Percentiles rank a stretch among this genome's conserved stretches.
These are phyloP conservation scores for Epinephelus malabaricus DNA, from an alignment of 2,797 vertebrate genomes.

Conservation along the genomic window DNA sequence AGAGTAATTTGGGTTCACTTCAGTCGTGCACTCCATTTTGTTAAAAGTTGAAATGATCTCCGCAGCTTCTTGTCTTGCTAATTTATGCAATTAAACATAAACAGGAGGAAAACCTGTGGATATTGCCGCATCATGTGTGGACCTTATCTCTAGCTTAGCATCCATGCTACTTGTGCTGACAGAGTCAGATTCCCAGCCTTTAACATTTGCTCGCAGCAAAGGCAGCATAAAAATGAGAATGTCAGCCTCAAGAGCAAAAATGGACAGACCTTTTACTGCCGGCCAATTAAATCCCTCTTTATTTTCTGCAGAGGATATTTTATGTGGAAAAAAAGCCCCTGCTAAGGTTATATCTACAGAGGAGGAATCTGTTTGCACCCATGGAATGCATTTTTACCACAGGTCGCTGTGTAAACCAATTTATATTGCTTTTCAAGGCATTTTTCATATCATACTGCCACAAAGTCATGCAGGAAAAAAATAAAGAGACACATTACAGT, in stretches of 20 bases:
- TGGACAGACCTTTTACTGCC: slow-evolving; percentile 62
- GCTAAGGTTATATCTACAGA: slow-evolving; percentile 52
- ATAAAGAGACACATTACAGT: slow-evolving; percentile 13
- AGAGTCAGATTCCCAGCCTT: slow-evolving; percentile 60
- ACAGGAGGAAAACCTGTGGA: background rate
- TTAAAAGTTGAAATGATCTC: slow-evolving; percentile 24
- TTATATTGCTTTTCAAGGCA: slow-evolving; percentile 39
- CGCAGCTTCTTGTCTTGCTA: background rate
- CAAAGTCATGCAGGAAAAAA: slow-evolving; percentile 8
- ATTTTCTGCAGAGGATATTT: slow-evolving; percentile 52
- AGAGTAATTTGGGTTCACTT: slow-evolving; percentile 45
- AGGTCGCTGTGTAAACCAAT: slow-evolving; percentile 64
- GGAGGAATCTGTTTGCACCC: slow-evolving; percentile 45
- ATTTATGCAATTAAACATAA: slow-evolving; percentile 7
- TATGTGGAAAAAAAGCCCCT: slow-evolving; percentile 40
- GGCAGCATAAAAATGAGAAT: slow-evolving; percentile 67
- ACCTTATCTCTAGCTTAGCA: slow-evolving; percentile 18
- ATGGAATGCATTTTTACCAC: slow-evolving; percentile 63
- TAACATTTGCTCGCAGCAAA: slow-evolving; percentile 54
- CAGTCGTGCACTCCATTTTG: slow-evolving; percentile 38
- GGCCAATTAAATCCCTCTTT: slow-evolving; percentile 70
- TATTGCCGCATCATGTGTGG: background rate
- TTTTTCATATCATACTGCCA: slow-evolving; percentile 33
- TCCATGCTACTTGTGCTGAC: slow-evolving; percentile 60
- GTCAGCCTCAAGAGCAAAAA: slow-evolving; percentile 67